These are phyloP conservation scores for Archocentrus centrarchus DNA, from an alignment of 2,113 vertebrate genomes.

Conservation along the genomic window DNA sequence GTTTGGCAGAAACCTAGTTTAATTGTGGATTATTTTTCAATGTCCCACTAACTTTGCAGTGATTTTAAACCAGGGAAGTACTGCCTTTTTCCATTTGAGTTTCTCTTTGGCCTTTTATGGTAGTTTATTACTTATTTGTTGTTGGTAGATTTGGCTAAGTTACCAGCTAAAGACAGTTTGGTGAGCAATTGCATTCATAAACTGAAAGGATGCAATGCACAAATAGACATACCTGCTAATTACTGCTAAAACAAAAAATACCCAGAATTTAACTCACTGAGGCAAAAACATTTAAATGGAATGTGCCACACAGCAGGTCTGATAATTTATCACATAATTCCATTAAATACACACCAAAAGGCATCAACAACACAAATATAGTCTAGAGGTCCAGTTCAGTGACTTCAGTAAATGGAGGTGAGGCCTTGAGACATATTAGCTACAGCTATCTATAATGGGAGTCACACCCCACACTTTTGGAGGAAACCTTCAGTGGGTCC, in stretches of 20 bases:
- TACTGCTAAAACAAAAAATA: not conserved
- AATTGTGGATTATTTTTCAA: not conserved
- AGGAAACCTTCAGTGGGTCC: not conserved
- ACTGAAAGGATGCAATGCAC: too few relatives aligned
- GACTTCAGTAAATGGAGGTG: not conserved
- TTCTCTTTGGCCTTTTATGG: not conserved
- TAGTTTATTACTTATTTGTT: not conserved
- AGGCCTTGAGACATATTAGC: not conserved
- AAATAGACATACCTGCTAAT: not conserved
- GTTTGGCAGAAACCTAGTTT: not conserved
- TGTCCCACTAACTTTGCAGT: not conserved
- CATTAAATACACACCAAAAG: not conserved
- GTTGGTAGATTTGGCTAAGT: not conserved
- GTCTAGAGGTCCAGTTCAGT: not conserved
- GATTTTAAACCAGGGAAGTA: not conserved
- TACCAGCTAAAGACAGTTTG: not conserved
- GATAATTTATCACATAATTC: not conserved
- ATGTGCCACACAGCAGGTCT: not conserved
- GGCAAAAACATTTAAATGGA: not conserved
- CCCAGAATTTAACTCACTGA: constrained; percentile 1
- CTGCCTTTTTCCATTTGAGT: not conserved
- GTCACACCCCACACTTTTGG: not conserved
- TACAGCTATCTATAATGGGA: not conserved
- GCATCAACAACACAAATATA: not conserved
- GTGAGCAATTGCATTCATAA: not conserved